Conservation (phyloP, 2,888 invertebrate genomes). For the Lasioglossum vierecki region DNA sequence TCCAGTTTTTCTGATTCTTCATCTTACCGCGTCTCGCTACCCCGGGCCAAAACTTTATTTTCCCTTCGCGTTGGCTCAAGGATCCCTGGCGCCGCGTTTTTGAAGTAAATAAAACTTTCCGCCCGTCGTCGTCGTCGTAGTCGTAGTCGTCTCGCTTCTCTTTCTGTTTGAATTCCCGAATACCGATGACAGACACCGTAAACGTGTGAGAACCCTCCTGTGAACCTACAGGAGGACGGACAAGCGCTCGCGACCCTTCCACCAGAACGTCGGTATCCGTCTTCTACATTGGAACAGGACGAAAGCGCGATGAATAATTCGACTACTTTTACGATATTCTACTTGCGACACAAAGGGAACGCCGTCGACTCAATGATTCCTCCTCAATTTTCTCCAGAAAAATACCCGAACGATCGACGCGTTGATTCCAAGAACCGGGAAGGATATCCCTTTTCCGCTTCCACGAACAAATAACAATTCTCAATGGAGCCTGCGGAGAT, state of each 20-base stretch:
- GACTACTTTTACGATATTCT: slow-evolving; percentile 11
- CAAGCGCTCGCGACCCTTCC: not conserved
- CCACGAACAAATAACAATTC: not conserved
- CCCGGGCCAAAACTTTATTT: slow-evolving; percentile 68
- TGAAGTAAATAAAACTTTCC: slow-evolving; percentile 72
- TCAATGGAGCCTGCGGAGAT: not conserved
- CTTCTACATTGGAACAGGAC: not conserved
- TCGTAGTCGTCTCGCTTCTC: slow-evolving; percentile 56
- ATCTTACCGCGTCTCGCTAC: slow-evolving; percentile 24
- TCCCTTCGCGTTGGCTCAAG: slow-evolving; percentile 56
- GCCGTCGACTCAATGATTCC: slow-evolving; percentile 30
- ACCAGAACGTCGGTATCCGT: not conserved
- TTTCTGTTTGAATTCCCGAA: slow-evolving; percentile 61
- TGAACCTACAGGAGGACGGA: slow-evolving; percentile 34
- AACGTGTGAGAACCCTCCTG: slow-evolving; percentile 47
- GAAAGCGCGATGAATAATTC: slow-evolving; percentile 24
- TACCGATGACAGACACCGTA: slow-evolving; percentile 66
- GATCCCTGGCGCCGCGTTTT: slow-evolving; percentile 73
- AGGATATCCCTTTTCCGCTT: slow-evolving; percentile 13
- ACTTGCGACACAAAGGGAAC: slow-evolving; percentile 17
- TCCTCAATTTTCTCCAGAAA: not conserved
- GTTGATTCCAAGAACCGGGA: not conserved
- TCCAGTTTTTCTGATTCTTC: slow-evolving; percentile 30
- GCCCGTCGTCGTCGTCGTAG: slow-evolving; percentile 9
- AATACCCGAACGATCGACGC: slow-evolving; percentile 22